A percentile compares a stretch with the other conserved stretches of the same genome.
phyloP scores from a whole-genome alignment of 2,888 invertebrate species.

The Polydrusus pterygomalis region DNA sequence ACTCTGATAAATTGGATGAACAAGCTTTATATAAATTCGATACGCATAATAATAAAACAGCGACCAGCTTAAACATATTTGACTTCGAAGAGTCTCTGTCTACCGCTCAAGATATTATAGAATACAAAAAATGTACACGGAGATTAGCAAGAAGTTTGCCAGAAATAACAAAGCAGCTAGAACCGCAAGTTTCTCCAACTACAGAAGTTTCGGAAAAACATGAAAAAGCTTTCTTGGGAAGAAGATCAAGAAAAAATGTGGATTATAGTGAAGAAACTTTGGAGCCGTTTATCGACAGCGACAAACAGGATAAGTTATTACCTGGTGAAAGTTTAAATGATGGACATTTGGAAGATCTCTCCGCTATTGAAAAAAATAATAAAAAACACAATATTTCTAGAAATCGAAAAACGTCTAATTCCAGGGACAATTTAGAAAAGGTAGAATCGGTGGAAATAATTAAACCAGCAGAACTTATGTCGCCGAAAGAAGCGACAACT shows the following conservation, averaged over 20 bases:
- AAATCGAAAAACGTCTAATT: neutral
- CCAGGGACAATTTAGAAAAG: neutral
- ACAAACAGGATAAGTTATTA: no score
- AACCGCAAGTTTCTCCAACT: neutral
- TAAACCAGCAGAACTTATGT: neutral
- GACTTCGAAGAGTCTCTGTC: conserved; percentile 17
- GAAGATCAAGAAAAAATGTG: conserved; percentile 41
- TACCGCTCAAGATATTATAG: conserved; percentile 3
- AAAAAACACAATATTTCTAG: neutral
- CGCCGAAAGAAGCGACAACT: neutral
- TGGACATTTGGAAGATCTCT: neutral
- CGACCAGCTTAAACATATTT: conserved; percentile 1
- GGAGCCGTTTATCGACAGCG: conserved; percentile 13
- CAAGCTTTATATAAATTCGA: neutral
- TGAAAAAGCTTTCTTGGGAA: neutral
- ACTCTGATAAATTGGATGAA: neutral
- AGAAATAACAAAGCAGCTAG: neutral
- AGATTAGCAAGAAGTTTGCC: conserved; percentile 5
- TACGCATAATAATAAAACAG: neutral
- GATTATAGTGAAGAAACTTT: conserved; percentile 42
- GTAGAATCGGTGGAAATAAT: neutral
- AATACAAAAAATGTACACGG: conserved; percentile 22
- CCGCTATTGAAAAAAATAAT: neutral
- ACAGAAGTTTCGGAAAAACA: neutral
- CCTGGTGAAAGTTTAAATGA: neutral